These are phyloP conservation scores for Geococcyx californianus DNA, from an alignment of 2,113 vertebrate species.

Conservation along the genomic window DNA sequence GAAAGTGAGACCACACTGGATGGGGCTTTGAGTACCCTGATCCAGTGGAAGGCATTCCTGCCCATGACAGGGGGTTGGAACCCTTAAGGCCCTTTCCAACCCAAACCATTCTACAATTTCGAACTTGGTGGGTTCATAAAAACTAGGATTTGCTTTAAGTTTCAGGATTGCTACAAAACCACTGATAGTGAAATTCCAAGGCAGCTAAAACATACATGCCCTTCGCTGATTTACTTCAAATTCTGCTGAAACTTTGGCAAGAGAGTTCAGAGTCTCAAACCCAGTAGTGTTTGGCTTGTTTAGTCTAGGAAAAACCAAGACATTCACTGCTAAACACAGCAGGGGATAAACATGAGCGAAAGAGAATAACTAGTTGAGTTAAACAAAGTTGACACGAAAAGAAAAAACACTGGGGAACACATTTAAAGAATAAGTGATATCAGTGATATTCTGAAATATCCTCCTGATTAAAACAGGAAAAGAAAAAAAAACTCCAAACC, in stretches of 20 bases:
- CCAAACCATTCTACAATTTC: not conserved
- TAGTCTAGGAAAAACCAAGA: slow-evolving; percentile 23
- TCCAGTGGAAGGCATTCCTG: too few species aligned
- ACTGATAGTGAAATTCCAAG: not conserved
- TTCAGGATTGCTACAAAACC: not conserved
- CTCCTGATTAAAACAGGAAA: not conserved
- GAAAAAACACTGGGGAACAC: not conserved
- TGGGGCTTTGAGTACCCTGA: too few species aligned
- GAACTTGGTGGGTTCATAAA: not conserved
- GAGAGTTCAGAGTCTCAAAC: not conserved
- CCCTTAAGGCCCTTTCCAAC: too few species aligned
- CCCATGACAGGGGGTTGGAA: too few species aligned
- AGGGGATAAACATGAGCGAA: slow-evolving; percentile 19
- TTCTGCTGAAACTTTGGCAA: not conserved
- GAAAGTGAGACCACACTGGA: too few species aligned
- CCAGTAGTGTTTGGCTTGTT: not conserved
- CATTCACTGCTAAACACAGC: not conserved
- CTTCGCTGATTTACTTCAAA: not conserved
- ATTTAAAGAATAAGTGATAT: not conserved
- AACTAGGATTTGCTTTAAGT: not conserved
- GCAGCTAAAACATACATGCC: not conserved
- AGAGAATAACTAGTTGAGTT: not conserved
- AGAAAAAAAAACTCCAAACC: not conserved
- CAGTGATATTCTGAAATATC: not conserved
- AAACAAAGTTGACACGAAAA: not conserved